phyloP scores from a whole-genome alignment of 1,140 invertebrate genomes.

The Atopsyche davidsoni region DNA sequence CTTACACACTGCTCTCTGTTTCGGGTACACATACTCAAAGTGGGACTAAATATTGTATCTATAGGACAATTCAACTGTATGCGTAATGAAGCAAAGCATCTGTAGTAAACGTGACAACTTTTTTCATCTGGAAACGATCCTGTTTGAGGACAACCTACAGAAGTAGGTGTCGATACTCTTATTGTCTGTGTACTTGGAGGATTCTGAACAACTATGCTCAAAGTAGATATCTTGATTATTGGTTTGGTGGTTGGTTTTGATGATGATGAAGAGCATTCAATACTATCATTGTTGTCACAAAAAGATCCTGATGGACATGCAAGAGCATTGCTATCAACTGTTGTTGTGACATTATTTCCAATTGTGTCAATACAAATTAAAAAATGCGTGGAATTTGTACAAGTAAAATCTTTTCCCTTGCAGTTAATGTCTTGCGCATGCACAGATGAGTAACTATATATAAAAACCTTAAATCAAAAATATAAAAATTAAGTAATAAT shows the following conservation, averaged over 20 bases:
- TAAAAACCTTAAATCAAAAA: no score
- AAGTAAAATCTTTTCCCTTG: conserved; percentile 41
- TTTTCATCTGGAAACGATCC: not conserved
- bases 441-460: no score
- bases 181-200: not conserved
- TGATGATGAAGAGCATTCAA: conserved; percentile 32
- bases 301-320: conserved; percentile 37
- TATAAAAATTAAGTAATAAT: no score
- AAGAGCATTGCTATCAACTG: conserved; percentile 39
- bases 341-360: conserved; percentile 37
- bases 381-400: conserved; percentile 43
- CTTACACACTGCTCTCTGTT: not conserved
- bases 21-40: not conserved
- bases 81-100: not conserved
- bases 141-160: not conserved
- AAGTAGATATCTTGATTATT: not conserved
- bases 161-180: not conserved
- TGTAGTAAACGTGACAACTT: not conserved
- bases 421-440: conserved; percentile 37
- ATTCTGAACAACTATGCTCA: not conserved
- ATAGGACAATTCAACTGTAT: not conserved
- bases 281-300: conserved; percentile 34
- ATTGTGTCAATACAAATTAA: conserved; percentile 43
- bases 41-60: not conserved
- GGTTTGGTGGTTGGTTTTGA: conserved; percentile 9